Conservation (phyloP, 2,888 invertebrate species). For the Cactoblastis cactorum region DNA sequence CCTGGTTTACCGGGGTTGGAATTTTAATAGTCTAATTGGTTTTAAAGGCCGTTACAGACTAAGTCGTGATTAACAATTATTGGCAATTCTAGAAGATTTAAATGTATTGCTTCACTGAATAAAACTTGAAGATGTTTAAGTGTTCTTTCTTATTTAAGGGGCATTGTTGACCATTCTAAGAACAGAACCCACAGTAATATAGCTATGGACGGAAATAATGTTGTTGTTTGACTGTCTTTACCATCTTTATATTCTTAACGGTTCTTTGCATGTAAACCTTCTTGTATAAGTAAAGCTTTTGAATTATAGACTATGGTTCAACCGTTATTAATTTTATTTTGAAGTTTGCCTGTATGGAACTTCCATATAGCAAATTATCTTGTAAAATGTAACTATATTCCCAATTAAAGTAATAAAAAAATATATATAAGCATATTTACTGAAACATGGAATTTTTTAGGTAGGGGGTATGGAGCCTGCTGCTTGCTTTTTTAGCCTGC, state of each 20-base stretch:
- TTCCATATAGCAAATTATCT: too few species aligned
- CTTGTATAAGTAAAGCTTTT: neutral
- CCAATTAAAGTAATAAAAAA: too few species aligned
- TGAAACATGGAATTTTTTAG: too few species aligned
- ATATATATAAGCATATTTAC: too few species aligned
- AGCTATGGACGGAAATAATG: neutral
- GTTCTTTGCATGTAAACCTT: neutral
- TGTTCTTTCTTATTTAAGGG: neutral
- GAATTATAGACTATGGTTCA: too few species aligned
- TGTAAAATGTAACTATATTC: too few species aligned
- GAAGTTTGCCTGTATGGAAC: too few species aligned
- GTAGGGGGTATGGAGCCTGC: too few species aligned
- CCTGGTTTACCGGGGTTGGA: constrained; percentile 6
- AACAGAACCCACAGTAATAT: neutral
- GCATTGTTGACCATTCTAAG: neutral
- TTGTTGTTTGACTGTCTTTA: neutral
- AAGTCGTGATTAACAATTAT: neutral
- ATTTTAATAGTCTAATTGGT: constrained; percentile 5
- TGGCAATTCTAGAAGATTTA: neutral
- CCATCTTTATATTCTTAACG: neutral
- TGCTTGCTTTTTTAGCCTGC: too few species aligned
- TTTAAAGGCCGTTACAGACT: neutral
- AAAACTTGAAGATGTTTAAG: neutral
- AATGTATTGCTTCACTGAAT: neutral
- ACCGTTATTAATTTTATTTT: too few species aligned